Percentiles rank a stretch among this genome's conserved stretches.
Evolutionary conservation across 2,797 vertebrate species (phyloP).

Genomic region (Spondyliosoma cantharus): DNA sequence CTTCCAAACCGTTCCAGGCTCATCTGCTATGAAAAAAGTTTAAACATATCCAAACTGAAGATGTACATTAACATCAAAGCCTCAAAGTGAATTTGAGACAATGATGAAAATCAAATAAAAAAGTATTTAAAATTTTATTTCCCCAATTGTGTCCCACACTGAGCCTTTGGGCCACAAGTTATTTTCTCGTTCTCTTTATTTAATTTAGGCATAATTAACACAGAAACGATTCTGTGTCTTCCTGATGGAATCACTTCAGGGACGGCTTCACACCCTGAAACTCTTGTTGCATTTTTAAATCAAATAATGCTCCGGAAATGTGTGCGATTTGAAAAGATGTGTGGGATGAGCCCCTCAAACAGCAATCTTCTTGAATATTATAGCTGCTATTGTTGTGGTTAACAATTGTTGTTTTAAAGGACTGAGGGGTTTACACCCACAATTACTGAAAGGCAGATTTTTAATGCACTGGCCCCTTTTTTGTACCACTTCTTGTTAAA

Average conservation of each 20-base stretch:
- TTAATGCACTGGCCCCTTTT: neutral
- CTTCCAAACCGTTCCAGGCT: neutral
- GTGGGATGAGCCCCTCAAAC: neutral
- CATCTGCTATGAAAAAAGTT: neutral
- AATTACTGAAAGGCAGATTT: neutral
- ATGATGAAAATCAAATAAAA: constrained; percentile 37
- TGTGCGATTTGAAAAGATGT: constrained; percentile 1
- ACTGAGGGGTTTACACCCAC: neutral
- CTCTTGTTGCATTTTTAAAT: constrained; percentile 28
- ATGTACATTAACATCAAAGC: neutral
- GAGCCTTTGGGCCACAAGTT: constrained; percentile 7
- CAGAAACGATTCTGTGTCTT: constrained; percentile 29
- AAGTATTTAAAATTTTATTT: constrained; percentile 35
- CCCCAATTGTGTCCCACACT: neutral
- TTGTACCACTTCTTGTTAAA: neutral
- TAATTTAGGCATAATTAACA: constrained; percentile 46
- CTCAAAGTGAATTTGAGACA: constrained; percentile 20
- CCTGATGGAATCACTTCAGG: constrained; percentile 35
- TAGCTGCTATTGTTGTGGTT: neutral
- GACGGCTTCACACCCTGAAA: neutral
- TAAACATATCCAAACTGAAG: neutral
- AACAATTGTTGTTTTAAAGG: neutral
- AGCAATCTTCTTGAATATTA: neutral
- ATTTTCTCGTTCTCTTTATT: constrained; percentile 35
- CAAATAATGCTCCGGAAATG: constrained; percentile 24